Evolutionary conservation across 2,113 vertebrate species (phyloP), one percentile per base, ranked within the genome.

Genomic region (Nothoprocta perdicaria): DNA sequence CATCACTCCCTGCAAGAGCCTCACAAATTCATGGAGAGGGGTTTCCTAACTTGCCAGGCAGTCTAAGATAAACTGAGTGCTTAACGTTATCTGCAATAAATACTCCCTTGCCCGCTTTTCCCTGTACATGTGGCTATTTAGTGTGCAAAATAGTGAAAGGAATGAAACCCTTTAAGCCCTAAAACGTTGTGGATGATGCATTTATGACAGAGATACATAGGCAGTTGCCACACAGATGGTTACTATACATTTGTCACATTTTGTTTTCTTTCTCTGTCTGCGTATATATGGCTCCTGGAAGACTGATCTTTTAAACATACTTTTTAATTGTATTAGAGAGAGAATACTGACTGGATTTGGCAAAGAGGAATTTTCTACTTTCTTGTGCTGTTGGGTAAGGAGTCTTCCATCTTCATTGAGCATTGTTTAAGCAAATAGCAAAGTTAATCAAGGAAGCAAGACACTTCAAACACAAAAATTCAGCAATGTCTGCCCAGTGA

Each of bases 241-340:
- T 95, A 33, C 75, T 79, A 45, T 46, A 61, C 22, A 38, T 95
- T 90, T 94, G 88, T 79, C 90, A 92, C 75, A 40, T 89, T 95
- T 93, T 71, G 66, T 89, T 91, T 92, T 72, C 72, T 85, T 86
- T 67, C 53, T 71, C 80, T 13, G 1, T 57, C 14, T 62, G 38
- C 58, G 10, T 31, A 31, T 52, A 53, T 26, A 8, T 81, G 35
- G 24, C 58, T 90, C 80, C 57, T 90, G 53, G 71, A 91, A 86
- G 41, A 27, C 55, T 62, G 9, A 7, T 53, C 40, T 67, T 79
- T 86, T 82, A 86, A 48, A 77, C 5, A 41, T 41, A 38, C 46
- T 84, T 91, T 38, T 61, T 71, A 71, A 71, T 79, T 48, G 67
- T 71, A 69, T 67, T 67, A 33, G 41, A 74, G 53, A 40, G 33